Evolutionary conservation across 1,140 invertebrate species (phyloP).

Genomic region (Scaptomyza montana): DNA sequence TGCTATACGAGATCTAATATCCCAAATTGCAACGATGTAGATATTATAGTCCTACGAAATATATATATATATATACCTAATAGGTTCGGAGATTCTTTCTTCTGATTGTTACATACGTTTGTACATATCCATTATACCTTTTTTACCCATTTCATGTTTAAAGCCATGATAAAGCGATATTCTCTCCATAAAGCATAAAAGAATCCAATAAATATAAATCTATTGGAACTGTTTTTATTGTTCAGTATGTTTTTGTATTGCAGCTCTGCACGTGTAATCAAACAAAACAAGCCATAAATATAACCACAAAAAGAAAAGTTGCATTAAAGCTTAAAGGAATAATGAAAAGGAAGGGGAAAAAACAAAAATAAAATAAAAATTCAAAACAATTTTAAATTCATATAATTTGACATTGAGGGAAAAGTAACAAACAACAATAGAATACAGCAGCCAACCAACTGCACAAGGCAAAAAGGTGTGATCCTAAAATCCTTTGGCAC

Average conservation of each 20-base stretch:
- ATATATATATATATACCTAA: no score
- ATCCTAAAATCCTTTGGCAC: slow-evolving; percentile 70
- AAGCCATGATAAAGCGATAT: background rate
- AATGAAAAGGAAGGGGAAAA: background rate
- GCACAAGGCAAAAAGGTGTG: slow-evolving; percentile 59
- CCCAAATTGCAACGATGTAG: no score
- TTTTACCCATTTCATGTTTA: no score
- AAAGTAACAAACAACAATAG: slow-evolving; percentile 16
- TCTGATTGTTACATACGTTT: no score
- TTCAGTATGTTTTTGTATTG: slow-evolving; percentile 43
- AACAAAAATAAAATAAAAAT: background rate
- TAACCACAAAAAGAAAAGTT: slow-evolving; percentile 56
- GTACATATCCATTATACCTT: no score
- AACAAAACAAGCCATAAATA: slow-evolving; percentile 80
- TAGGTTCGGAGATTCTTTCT: no score
- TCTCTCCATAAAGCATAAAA: slow-evolving; percentile 17
- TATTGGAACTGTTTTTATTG: slow-evolving; percentile 37
- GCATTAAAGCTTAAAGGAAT: slow-evolving; percentile 50
- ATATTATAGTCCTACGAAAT: no score
- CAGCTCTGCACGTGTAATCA: slow-evolving; percentile 72
- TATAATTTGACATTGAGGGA: slow-evolving; percentile 44
- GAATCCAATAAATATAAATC: slow-evolving; percentile 53
- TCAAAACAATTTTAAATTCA: background rate
- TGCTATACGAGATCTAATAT: no score
- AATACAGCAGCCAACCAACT: no score